phyloP scores from a whole-genome alignment of 2,888 invertebrate genomes.

The Trissolcus japonicus region DNA sequence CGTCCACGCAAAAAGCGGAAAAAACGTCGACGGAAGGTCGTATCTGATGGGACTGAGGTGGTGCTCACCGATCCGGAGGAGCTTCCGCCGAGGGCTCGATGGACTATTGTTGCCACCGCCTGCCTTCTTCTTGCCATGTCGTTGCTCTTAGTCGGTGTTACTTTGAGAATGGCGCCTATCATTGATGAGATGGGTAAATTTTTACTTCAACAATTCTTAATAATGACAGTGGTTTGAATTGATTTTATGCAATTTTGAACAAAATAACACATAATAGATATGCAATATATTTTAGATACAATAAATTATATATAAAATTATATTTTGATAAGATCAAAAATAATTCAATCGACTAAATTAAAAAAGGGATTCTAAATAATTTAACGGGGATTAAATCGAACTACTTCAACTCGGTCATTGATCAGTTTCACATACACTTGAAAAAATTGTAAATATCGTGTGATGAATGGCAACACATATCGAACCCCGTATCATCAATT shows the following conservation, averaged over 20 bases:
- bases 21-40: constrained; percentile 72
- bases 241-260: no score
- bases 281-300: no score
- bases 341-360: no score
- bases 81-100: constrained; percentile 88
- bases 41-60: constrained; percentile 67
- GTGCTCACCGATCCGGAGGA: constrained; percentile 88
- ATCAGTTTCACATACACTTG: no score
- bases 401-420: no score
- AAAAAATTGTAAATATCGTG: constrained; percentile 1
- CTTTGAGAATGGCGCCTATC: constrained; percentile 94
- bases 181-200: constrained; percentile 97
- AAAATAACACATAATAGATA: no score
- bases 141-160: constrained; percentile 92
- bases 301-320: no score
- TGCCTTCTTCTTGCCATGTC: constrained; percentile 92
- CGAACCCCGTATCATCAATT: no score
- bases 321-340: no score
- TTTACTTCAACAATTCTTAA: neutral
- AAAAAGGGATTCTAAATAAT: no score
- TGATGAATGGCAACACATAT: no score
- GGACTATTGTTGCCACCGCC: constrained; percentile 94
- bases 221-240: neutral
- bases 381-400: no score
- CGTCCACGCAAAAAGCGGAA: constrained; percentile 73